Percentiles rank a stretch among this genome's conserved stretches.
phyloP scores from a whole-genome alignment of 2,797 vertebrate genomes.

The Sebastiscus tertius region DNA sequence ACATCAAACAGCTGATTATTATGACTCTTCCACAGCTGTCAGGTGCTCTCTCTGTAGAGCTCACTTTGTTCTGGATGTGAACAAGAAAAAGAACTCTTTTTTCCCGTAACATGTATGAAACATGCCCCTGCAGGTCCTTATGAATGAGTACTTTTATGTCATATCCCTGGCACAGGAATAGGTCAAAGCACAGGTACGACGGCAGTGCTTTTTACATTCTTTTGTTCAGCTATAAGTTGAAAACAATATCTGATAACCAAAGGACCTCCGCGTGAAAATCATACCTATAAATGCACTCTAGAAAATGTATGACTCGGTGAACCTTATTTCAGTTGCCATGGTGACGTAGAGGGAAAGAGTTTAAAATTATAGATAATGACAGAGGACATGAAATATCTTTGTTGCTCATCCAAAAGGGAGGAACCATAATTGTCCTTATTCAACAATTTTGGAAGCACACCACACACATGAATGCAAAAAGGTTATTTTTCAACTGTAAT shows the following conservation, averaged over 20 bases:
- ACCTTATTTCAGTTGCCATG: not conserved
- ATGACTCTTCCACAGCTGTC: slow-evolving; percentile 66
- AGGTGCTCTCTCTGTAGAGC: slow-evolving; percentile 59
- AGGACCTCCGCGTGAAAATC: not conserved
- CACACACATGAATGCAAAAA: not conserved
- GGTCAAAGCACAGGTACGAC: not conserved
- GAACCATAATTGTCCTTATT: not conserved
- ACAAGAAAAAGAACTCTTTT: slow-evolving; percentile 8
- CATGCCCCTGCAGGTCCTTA: slow-evolving; percentile 3
- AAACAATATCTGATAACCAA: not conserved
- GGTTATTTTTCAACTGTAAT: not conserved
- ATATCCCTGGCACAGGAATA: not conserved
- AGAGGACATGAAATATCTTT: slow-evolving; percentile 38
- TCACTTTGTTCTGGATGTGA: slow-evolving; percentile 24
- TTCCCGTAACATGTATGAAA: slow-evolving; percentile 48
- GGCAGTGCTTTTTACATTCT: not conserved
- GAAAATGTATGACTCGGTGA: not conserved
- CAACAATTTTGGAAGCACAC: slow-evolving; percentile 6
- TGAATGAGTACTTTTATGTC: slow-evolving; percentile 33
- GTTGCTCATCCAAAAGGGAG: slow-evolving; percentile 26
- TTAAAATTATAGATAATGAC: slow-evolving; percentile 55
- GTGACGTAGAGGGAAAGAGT: slow-evolving; percentile 26
- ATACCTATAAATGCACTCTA: not conserved
- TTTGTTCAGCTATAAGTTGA: not conserved
- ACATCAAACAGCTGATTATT: slow-evolving; percentile 68